Percentiles rank a stretch among this genome's conserved stretches.
Conservation (phyloP, 2,797 vertebrate genomes). For the Phrynocephalus forsythii region DNA sequence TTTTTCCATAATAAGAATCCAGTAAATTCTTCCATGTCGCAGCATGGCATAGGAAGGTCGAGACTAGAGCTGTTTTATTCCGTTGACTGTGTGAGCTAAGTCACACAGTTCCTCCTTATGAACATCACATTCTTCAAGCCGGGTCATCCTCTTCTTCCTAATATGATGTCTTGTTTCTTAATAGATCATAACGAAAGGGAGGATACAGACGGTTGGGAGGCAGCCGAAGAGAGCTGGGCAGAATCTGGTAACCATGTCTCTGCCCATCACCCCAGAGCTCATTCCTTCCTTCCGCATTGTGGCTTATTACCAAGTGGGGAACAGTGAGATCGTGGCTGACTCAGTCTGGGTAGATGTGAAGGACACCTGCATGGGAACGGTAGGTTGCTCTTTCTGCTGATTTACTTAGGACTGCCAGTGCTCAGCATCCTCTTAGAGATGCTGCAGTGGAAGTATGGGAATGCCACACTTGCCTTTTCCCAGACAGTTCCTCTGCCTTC, state of each 20-base stretch:
- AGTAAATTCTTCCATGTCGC: not conserved
- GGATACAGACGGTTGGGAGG: slow-evolving; percentile 69
- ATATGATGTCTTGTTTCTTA: not conserved
- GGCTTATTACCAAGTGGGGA: slow-evolving; percentile 79
- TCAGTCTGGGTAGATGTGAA: slow-evolving; percentile 88
- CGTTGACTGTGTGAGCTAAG: not conserved
- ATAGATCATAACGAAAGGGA: slow-evolving; percentile 86
- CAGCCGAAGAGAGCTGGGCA: slow-evolving; percentile 67
- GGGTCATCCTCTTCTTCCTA: not conserved
- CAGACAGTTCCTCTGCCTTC: too few relatives aligned
- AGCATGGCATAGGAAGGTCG: too few relatives aligned
- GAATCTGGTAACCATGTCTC: slow-evolving; percentile 71
- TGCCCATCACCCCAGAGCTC: slow-evolving; percentile 79
- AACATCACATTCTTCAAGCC: not conserved
- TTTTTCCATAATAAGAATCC: too few relatives aligned
- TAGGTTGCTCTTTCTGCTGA: slow-evolving; percentile 58
- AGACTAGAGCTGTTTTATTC: not conserved
- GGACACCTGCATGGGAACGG: slow-evolving; percentile 87
- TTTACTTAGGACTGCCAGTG: not conserved
- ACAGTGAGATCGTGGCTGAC: slow-evolving; percentile 83
- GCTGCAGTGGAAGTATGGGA: not conserved
- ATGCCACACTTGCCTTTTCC: not conserved
- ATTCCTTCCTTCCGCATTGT: slow-evolving; percentile 89
- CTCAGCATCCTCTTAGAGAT: not conserved
- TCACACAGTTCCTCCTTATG: not conserved